Evolutionary conservation across 2,113 vertebrate species (phyloP), one percentile per base, ranked within the genome.

Genomic region (Eulemur macaco): DNA sequence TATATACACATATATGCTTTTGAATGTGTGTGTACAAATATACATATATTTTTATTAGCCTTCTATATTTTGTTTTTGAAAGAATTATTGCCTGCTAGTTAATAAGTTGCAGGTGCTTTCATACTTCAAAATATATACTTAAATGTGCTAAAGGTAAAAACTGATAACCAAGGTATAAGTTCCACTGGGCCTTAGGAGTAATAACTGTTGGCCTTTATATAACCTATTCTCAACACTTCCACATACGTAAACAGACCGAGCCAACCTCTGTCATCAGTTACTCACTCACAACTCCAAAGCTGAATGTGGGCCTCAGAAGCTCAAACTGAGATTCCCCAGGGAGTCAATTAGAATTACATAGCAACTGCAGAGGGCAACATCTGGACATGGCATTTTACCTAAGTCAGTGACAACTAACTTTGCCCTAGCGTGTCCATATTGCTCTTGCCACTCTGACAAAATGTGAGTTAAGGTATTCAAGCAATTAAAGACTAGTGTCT

Each of bases 281-380:
- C 85, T 95, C 94, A 94, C 23, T 90, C 82, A 86, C 84, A 87
- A 10, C 86, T 87, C 93, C 3, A 56, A 73, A 73, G 64, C 80
- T 94, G 76, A 76, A 42, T 10, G 39, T 56, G 85, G 37, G 7
- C 68, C 77, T 86, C n/a, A 25, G 47, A 0, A 7, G 37, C 54
- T 58, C 50, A 77, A 54, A 37, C 29, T 31, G 66, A 34, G 63
- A 80, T 60, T 93, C 95, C 66, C 92, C 37, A 42, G 82, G 37
- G 97, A 97, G 82, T 94, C 96, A 83, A 91, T 97, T 96, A 97
- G 66, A 96, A 86, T 91, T n/a, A 89, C 52, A 74, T 0, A 47
- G 54, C 68, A 95, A 73, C 60, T 71, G 60, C 18, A 34, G 73
- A 63, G 17, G 63, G 2, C 92, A 92, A 83, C 85, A 94, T 95